These are phyloP conservation scores for Clavelina lepadiformis DNA, from an alignment of 23 tunicate species.

Conservation along the genomic window DNA sequence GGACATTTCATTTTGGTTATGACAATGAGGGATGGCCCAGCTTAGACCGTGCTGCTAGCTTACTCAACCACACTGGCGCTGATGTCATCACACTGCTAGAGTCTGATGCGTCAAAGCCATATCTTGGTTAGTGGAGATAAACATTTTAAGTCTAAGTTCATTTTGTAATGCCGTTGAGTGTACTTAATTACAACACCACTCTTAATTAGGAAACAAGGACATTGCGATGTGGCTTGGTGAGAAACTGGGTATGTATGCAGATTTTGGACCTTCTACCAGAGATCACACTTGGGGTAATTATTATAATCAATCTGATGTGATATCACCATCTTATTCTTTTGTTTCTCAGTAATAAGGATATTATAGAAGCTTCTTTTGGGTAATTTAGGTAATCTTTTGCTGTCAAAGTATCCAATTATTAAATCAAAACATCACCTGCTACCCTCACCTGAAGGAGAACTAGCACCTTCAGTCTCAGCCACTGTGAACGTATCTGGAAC, in stretches of 20 bases:
- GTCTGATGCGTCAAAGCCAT: constrained; percentile 71
- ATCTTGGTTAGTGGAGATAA: constrained; percentile 23
- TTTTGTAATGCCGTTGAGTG: background rate
- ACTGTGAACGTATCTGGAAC: constrained; percentile 49
- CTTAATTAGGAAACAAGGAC: constrained; percentile 55
- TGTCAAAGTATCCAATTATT: constrained; percentile 60
- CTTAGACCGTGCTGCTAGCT: constrained; percentile 46
- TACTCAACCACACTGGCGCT: constrained; percentile 37
- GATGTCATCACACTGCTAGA: constrained; percentile 64
- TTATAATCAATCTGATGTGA: too few species aligned
- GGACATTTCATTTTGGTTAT: constrained; percentile 78
- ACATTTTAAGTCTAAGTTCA: background rate
- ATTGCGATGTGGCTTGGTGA: constrained; percentile 72
- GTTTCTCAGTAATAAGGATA: too few species aligned
- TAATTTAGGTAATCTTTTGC: constrained; percentile 33
- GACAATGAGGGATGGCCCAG: constrained; percentile 75
- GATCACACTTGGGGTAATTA: constrained; percentile 75
- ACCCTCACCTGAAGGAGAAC: constrained; percentile 65
- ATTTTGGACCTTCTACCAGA: constrained; percentile 72
- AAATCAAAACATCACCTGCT: constrained; percentile 56
- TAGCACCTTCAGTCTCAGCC: constrained; percentile 67
- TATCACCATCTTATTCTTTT: too few species aligned
- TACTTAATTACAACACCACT: background rate
- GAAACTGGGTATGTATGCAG: constrained; percentile 43
- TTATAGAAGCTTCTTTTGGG: background rate